Evolutionary conservation across 37 sponge, comb jelly and placozoan genomes (phyloP).

Genomic region (Spongia lamella): DNA sequence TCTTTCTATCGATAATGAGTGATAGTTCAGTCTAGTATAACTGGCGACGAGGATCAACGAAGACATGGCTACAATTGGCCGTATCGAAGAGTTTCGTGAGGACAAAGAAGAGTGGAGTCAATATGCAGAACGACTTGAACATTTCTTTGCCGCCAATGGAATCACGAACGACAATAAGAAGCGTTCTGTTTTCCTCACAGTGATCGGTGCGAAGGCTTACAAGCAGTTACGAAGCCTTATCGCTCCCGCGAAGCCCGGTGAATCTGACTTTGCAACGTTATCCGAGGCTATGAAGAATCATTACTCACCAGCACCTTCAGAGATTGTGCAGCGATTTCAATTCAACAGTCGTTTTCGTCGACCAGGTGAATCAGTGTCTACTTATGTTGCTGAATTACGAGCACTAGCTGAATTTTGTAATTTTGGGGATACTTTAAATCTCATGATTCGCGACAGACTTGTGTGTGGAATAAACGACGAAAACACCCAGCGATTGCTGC

Average conservation of each 20-base stretch:
- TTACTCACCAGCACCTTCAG: conserved; percentile 1
- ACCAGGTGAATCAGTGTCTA: conserved; percentile 5
- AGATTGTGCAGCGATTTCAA: conserved; percentile 9
- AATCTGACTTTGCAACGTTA: not conserved
- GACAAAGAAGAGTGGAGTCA: not conserved
- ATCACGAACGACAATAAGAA: not conserved
- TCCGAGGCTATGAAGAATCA: not conserved
- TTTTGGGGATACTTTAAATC: not conserved
- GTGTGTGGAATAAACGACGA: conserved; percentile 2
- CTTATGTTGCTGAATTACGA: conserved; percentile 6
- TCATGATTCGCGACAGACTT: conserved; percentile 11
- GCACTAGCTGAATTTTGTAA: not conserved
- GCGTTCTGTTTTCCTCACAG: not conserved
- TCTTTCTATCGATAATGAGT: too few species aligned
- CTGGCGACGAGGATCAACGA: too few species aligned
- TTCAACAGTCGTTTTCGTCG: not conserved
- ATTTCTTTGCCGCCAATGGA: not conserved
- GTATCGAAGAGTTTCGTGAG: not conserved
- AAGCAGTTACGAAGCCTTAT: not conserved
- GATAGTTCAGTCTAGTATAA: too few species aligned
- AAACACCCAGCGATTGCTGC: not conserved
- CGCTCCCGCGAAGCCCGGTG: conserved; percentile 16
- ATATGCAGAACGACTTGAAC: not conserved
- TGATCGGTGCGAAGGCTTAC: not conserved
- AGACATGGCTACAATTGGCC: not conserved